Evolutionary conservation across 1,140 invertebrate species (phyloP).

Genomic region (Zophobas morio): DNA sequence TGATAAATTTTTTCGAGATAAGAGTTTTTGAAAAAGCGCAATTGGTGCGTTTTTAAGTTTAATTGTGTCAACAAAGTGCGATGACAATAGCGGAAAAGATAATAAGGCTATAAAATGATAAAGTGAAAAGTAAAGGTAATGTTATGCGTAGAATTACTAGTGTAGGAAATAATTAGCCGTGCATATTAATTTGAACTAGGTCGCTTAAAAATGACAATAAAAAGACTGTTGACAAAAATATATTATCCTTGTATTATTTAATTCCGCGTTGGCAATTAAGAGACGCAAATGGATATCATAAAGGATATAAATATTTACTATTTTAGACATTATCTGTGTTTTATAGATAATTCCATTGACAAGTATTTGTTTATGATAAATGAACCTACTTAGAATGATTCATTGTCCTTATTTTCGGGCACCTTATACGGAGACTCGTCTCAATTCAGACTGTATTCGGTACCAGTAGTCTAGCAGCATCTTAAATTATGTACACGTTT

Average conservation of each 20-base stretch:
- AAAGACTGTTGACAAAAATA: constrained; percentile 10
- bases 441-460: not conserved
- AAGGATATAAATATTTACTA: constrained; percentile 43
- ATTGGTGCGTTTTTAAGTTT: not conserved
- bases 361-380: constrained; percentile 43
- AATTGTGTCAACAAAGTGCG: too few species aligned
- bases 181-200: constrained; percentile 24
- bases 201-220: constrained; percentile 12
- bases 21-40: constrained; percentile 14
- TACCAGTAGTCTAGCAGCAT: too few species aligned
- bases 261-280: constrained; percentile 39
- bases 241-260: constrained; percentile 36
- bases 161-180: constrained; percentile 22
- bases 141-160: not conserved
- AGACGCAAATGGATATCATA: constrained; percentile 42
- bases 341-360: constrained; percentile 42
- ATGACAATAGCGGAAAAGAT: too few species aligned
- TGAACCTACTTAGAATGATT: constrained; percentile 37
- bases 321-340: constrained; percentile 38
- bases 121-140: not conserved
- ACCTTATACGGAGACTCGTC: constrained; percentile 15
- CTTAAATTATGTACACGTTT: too few species aligned
- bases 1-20: constrained; percentile 16
- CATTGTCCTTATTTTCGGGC: constrained; percentile 22
- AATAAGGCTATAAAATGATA: too few species aligned